Evolutionary conservation across 1,140 invertebrate species (phyloP).

Genomic region (Drosophila tropicalis): DNA sequence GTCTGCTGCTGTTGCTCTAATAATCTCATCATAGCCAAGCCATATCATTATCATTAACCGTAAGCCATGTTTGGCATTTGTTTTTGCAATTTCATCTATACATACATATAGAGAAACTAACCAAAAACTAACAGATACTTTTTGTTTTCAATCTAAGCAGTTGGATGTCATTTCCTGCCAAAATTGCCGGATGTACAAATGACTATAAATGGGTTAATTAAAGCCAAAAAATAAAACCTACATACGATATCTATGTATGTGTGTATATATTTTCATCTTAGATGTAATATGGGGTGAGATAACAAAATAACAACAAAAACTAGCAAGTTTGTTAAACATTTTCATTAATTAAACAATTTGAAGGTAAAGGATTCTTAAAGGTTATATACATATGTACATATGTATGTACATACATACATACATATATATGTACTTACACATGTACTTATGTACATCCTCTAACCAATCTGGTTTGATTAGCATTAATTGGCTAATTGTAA

Average conservation of each 20-base stretch:
- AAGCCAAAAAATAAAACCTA: conserved; percentile 39
- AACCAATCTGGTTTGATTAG: too few relatives aligned
- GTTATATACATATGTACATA: too few relatives aligned
- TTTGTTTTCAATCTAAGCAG: conserved; percentile 45
- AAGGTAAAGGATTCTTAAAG: neutral
- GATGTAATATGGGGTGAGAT: neutral
- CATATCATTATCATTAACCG: conserved; percentile 56
- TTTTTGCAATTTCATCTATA: conserved; percentile 31
- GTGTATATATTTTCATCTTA: neutral
- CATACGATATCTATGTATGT: neutral
- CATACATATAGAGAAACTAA: neutral
- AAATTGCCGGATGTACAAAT: conserved; percentile 72
- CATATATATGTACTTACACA: too few relatives aligned
- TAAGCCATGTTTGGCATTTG: conserved; percentile 54
- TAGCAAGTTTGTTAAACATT: neutral
- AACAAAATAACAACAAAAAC: neutral
- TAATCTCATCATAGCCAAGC: conserved; percentile 44
- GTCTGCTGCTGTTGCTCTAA: conserved; percentile 41
- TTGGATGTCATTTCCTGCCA: conserved; percentile 64
- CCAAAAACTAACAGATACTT: conserved; percentile 23
- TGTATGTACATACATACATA: too few relatives aligned
- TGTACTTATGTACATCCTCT: too few relatives aligned
- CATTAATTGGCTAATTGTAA: too few relatives aligned
- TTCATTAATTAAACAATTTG: neutral
- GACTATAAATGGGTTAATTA: conserved; percentile 76